Conservation (phyloP, 2,888 invertebrate genomes). For the Eupithecia centaureata region DNA sequence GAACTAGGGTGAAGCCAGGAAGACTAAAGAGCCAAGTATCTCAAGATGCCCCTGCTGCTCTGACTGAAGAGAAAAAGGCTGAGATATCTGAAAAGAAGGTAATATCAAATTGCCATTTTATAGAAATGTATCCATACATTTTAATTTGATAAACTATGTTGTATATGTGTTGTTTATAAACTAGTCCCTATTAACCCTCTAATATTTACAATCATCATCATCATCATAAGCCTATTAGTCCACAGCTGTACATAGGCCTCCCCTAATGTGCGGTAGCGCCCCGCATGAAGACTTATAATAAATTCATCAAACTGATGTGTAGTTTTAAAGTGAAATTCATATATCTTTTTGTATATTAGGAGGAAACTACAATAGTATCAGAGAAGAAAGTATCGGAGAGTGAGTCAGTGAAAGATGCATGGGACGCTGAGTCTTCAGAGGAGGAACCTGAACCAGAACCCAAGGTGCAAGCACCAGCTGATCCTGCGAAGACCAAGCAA, state of each 20-base stretch:
- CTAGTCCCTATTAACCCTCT: no score
- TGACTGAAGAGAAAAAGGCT: constrained; percentile 75
- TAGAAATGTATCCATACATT: neutral
- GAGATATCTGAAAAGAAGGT: constrained; percentile 82
- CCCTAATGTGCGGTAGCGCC: no score
- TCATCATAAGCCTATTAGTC: no score
- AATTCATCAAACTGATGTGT: no score
- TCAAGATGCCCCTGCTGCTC: constrained; percentile 79
- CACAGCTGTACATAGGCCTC: no score
- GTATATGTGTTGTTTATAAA: no score
- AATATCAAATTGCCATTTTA: constrained; percentile 11
- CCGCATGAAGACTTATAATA: no score
- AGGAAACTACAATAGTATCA: constrained; percentile 58
- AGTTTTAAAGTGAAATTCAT: no score
- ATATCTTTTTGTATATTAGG: constrained; percentile 48
- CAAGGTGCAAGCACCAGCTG: constrained; percentile 52
- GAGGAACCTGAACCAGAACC: constrained; percentile 64
- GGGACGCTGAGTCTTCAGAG: constrained; percentile 91
- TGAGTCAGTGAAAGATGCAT: constrained; percentile 90
- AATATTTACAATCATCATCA: no score
- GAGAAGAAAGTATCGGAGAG: constrained; percentile 73
- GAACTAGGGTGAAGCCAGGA: constrained; percentile 89
- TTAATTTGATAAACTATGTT: no score
- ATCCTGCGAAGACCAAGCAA: constrained; percentile 57
- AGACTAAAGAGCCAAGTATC: constrained; percentile 87